Conservation (phyloP, 2,888 invertebrate genomes). For the Scaptodrosophila latifasciaeformis region DNA sequence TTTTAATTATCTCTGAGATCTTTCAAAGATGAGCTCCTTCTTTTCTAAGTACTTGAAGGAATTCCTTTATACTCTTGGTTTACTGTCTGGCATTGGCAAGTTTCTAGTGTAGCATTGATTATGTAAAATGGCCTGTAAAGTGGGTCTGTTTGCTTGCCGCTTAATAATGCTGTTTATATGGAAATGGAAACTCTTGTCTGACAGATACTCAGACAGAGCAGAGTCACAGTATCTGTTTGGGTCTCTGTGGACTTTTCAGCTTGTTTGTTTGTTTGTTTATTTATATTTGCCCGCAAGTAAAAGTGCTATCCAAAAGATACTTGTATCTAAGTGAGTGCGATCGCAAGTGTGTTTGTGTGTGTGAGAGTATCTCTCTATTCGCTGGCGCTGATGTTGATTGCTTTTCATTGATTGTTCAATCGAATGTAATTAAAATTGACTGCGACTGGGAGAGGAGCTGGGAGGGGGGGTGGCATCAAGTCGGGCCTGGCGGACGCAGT, state of each 20-base stretch:
- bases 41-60: no score
- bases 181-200: slow-evolving; percentile 29
- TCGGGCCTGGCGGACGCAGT: slow-evolving; percentile 47
- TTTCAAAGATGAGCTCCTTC: no score
- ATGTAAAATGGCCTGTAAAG: slow-evolving; percentile 48
- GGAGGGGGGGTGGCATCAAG: no score
- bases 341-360: slow-evolving; percentile 6
- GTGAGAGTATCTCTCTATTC: slow-evolving; percentile 27
- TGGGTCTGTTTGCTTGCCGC: slow-evolving; percentile 25
- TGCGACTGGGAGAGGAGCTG: no score
- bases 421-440: slow-evolving; percentile 58
- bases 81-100: no score
- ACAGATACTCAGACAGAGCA: no score
- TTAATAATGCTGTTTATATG: slow-evolving; percentile 22
- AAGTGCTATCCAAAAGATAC: no score
- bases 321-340: slow-evolving; percentile 4
- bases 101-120: slow-evolving; percentile 36
- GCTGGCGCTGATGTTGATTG: slow-evolving; percentile 62
- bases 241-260: background rate
- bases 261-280: no score
- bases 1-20: no score
- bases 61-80: no score
- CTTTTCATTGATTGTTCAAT: slow-evolving; percentile 67
- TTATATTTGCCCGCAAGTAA: no score
- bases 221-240: no score